phyloP scores from a whole-genome alignment of 1,140 invertebrate genomes.

The Tyrophagus putrescentiae region DNA sequence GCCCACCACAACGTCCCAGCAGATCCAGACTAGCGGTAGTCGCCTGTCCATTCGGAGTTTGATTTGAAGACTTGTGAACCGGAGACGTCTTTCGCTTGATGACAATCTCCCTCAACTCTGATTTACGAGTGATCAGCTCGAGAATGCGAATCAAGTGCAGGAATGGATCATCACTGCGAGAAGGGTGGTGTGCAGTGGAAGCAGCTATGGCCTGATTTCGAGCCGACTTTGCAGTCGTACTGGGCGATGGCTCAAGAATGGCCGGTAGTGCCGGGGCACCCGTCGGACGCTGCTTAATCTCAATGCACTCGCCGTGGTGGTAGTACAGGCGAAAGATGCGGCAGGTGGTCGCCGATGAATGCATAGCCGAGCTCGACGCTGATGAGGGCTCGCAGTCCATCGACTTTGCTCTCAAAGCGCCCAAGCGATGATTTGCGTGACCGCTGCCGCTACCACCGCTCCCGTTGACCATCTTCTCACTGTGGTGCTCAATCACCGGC shows the following conservation, averaged over 20 bases:
- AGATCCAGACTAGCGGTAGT: background rate
- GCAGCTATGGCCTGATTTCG: background rate
- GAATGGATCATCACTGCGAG: conserved; percentile 9
- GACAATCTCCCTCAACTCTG: conserved; percentile 16
- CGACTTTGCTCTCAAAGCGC: background rate
- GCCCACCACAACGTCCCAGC: conserved; percentile 14
- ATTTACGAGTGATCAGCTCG: conserved; percentile 17
- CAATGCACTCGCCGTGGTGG: conserved; percentile 24
- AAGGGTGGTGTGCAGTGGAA: background rate
- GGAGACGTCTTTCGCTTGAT: conserved; percentile 20
- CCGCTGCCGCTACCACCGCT: background rate
- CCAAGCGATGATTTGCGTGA: background rate
- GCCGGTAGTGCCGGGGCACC: background rate
- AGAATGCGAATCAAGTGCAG: background rate
- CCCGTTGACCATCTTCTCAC: too few relatives aligned
- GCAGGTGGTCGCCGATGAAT: background rate
- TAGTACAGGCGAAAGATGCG: conserved; percentile 18
- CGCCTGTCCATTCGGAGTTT: too few relatives aligned
- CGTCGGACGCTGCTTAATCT: conserved; percentile 5
- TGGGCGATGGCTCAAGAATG: background rate
- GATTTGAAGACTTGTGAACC: background rate
- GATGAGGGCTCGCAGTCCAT: background rate
- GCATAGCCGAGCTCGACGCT: too few relatives aligned
- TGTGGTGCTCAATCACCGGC: background rate
- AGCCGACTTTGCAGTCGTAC: background rate